These are phyloP conservation scores for Esox niger DNA, from an alignment of 2,113 vertebrate genomes.

Conservation along the genomic window DNA sequence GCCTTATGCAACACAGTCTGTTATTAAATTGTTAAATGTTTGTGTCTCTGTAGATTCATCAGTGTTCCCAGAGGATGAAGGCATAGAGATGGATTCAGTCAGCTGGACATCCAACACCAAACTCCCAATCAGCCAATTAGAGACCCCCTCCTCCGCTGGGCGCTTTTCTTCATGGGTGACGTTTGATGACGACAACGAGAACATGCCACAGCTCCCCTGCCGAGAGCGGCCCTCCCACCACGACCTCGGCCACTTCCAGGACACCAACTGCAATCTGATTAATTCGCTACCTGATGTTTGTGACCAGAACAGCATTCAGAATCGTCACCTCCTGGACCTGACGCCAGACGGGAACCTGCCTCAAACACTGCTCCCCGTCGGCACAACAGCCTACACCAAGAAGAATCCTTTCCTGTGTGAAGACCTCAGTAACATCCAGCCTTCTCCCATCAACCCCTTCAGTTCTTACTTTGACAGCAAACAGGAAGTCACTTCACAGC, in stretches of 20 bases:
- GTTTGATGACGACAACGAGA: conserved; percentile 82
- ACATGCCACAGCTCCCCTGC: conserved; percentile 49
- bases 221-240: conserved; percentile 61
- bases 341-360: conserved; percentile 64
- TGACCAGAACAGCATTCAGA: conserved; percentile 63
- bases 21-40: not conserved
- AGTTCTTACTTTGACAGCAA: conserved; percentile 80
- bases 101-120: conserved; percentile 69
- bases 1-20: not conserved
- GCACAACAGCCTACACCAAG: conserved; percentile 63
- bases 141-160: conserved; percentile 53
- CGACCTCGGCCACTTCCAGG: conserved; percentile 37
- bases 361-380: conserved; percentile 49
- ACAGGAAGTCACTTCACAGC: conserved; percentile 57
- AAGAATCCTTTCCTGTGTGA: conserved; percentile 87
- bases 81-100: conserved; percentile 79
- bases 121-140: conserved; percentile 69
- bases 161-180: conserved; percentile 87
- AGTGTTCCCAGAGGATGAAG: conserved; percentile 80
- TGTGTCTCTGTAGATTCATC: conserved; percentile 73
- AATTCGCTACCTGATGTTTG: conserved; percentile 51
- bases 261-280: conserved; percentile 55
- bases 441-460: conserved; percentile 88
- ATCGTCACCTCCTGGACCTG: conserved; percentile 74
- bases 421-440: conserved; percentile 77